Conservation (phyloP, 2,797 vertebrate species). For the Morus bassanus region DNA sequence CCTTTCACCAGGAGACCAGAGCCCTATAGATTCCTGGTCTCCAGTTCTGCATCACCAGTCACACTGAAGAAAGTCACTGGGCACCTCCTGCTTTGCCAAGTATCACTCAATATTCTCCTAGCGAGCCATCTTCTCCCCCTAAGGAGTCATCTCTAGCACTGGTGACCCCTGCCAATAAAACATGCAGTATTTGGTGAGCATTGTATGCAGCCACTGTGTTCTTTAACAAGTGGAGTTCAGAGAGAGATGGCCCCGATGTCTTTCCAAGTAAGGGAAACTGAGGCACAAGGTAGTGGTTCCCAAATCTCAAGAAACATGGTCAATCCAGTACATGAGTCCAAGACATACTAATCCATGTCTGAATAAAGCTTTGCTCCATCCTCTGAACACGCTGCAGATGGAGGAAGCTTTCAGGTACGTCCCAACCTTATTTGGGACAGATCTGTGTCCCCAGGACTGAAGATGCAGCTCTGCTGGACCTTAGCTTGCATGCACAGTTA, state of each 20-base stretch:
- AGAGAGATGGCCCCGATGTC: not conserved
- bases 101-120: not conserved
- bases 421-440: accelerated
- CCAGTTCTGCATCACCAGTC: constrained; percentile 17
- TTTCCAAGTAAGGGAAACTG: not conserved
- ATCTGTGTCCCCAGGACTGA: not conserved
- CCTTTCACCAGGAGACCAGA: constrained; percentile 28
- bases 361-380: not conserved
- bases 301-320: accelerated
- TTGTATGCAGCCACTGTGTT: not conserved
- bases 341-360: accelerated
- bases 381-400: not conserved
- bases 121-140: not conserved
- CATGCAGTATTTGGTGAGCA: accelerated
- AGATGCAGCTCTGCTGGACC: not conserved
- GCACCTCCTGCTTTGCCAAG: not conserved
- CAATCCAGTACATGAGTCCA: accelerated
- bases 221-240: not conserved
- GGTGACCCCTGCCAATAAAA: not conserved
- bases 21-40: not conserved
- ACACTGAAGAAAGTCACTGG: not conserved
- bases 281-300: not conserved
- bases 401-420: not conserved
- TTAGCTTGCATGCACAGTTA: accelerated
- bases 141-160: not conserved